Conservation (phyloP, 2,888 invertebrate species). For the Aspidapion aeneum region DNA sequence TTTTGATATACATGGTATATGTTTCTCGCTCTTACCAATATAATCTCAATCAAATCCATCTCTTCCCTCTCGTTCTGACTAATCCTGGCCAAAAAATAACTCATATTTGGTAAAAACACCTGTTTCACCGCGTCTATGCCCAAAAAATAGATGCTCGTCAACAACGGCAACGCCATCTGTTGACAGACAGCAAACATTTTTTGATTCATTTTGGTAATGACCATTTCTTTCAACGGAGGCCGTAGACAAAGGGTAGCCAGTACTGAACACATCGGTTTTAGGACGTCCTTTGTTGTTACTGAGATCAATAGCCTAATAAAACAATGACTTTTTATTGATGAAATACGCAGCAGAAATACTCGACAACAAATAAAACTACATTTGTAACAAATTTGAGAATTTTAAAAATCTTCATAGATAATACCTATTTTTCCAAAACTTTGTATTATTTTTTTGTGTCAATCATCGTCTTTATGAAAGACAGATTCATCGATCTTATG, state of each 20-base stretch:
- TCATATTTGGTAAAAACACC: conserved; percentile 38
- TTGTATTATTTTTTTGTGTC: too few species aligned
- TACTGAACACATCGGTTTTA: conserved; percentile 41
- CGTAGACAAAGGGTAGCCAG: conserved; percentile 41
- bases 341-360: too few species aligned
- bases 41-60: conserved; percentile 30
- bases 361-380: too few species aligned
- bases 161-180: conserved; percentile 34
- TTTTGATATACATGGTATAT: too few species aligned
- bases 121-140: conserved; percentile 38
- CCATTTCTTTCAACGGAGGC: conserved; percentile 36
- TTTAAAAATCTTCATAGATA: too few species aligned
- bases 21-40: conserved; percentile 38
- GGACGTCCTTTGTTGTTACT: conserved; percentile 32
- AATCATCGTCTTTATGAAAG: too few species aligned
- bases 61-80: conserved; percentile 22
- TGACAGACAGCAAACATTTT: conserved; percentile 32
- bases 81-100: conserved; percentile 32
- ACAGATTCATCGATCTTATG: too few species aligned
- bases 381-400: too few species aligned
- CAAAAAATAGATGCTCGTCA: conserved; percentile 38
- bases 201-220: conserved; percentile 39
- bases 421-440: too few species aligned
- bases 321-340: too few species aligned
- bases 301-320: conserved; percentile 34